Conservation (phyloP, 2,888 invertebrate genomes). For the Cataglyphis albicans region DNA sequence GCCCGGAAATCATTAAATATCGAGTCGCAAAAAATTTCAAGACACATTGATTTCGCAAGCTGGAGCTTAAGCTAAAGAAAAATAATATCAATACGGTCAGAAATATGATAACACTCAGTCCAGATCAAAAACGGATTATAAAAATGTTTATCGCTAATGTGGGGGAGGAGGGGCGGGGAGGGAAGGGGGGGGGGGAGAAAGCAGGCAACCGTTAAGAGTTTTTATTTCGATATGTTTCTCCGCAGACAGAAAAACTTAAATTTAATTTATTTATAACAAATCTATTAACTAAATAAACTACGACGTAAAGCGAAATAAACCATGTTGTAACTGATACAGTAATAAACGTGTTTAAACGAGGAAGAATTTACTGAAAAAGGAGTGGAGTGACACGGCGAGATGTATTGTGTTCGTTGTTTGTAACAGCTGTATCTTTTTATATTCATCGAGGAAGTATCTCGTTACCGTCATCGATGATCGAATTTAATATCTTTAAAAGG, state of each 20-base stretch:
- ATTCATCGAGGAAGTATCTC: constrained; percentile 13
- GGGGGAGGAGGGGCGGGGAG: too few relatives aligned
- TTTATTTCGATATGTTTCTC: background rate
- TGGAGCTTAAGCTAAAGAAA: background rate
- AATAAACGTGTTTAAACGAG: background rate
- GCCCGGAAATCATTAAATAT: background rate
- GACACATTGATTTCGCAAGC: background rate
- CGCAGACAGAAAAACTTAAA: background rate
- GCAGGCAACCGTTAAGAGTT: background rate
- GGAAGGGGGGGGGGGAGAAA: too few relatives aligned
- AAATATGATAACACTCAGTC: background rate
- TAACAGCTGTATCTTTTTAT: constrained; percentile 14
- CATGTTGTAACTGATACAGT: too few relatives aligned
- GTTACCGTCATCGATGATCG: background rate
- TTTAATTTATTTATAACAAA: background rate
- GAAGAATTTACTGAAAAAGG: background rate
- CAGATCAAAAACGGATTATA: background rate
- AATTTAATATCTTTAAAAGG: background rate
- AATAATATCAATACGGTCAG: background rate
- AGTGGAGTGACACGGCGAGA: background rate
- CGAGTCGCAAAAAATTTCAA: background rate
- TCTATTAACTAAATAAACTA: background rate
- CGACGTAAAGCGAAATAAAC: background rate
- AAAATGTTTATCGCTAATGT: background rate
- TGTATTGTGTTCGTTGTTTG: background rate